phyloP scores from a whole-genome alignment of 2,113 vertebrate species.

The Nycticorax nycticorax region DNA sequence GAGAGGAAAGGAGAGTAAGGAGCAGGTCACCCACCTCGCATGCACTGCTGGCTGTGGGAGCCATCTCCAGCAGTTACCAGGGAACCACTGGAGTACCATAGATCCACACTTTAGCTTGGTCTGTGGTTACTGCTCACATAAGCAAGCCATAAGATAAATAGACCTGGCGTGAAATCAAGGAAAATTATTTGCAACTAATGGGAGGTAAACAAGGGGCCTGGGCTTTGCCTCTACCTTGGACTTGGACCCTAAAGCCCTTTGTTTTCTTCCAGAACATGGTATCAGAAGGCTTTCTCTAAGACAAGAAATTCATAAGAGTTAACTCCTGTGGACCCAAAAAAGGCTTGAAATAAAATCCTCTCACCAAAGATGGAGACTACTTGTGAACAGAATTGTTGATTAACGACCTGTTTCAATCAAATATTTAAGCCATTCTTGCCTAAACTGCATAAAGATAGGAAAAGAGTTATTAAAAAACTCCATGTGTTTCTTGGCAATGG shows the following conservation, averaged over 20 bases:
- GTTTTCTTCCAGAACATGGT: not conserved
- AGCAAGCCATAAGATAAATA: not conserved
- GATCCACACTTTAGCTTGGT: not conserved
- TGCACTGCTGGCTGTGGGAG: fast-evolving
- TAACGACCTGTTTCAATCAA: constrained; percentile 44
- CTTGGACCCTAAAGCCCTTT: not conserved
- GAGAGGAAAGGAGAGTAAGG: not conserved
- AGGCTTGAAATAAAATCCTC: constrained; percentile 4
- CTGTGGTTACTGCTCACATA: not conserved
- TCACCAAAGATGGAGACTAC: not conserved
- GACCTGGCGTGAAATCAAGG: not conserved
- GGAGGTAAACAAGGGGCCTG: not conserved
- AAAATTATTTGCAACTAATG: not conserved
- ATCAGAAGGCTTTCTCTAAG: not conserved
- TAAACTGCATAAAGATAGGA: constrained; percentile 30
- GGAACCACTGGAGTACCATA: not conserved
- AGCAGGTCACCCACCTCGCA: not conserved
- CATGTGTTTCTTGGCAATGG: constrained; percentile 52
- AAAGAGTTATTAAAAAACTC: constrained; percentile 23
- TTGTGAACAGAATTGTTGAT: not conserved
- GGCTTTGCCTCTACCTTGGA: not conserved
- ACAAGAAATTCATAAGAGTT: not conserved
- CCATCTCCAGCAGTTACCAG: not conserved
- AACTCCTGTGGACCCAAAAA: not conserved
- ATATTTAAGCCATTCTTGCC: constrained; percentile 31